Conservation (phyloP, 2,888 invertebrate species). For the Drosophila mulleri region DNA sequence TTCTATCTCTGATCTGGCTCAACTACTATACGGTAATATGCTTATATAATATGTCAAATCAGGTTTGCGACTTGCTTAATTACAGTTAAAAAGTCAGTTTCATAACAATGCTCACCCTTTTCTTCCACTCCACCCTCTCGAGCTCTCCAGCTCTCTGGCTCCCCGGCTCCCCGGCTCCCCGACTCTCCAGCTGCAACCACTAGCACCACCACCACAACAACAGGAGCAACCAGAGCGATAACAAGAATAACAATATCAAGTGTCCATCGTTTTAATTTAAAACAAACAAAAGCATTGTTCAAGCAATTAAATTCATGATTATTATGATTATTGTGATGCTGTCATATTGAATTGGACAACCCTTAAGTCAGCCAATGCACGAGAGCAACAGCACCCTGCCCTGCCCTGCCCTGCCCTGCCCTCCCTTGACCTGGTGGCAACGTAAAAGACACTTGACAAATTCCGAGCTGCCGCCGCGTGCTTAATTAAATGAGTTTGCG, state of each 20-base stretch:
- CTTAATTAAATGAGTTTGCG: slow-evolving; percentile 79
- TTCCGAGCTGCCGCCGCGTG: slow-evolving; percentile 66
- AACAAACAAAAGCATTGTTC: slow-evolving; percentile 68
- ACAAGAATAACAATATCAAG: slow-evolving; percentile 46
- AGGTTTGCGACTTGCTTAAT: background rate
- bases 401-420: background rate
- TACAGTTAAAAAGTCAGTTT: slow-evolving; percentile 15
- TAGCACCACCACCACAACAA: slow-evolving; percentile 18
- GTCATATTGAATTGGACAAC: slow-evolving; percentile 17
- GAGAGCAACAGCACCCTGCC: background rate
- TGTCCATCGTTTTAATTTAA: slow-evolving; percentile 67
- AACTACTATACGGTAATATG: background rate
- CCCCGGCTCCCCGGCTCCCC: background rate
- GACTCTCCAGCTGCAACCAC: background rate
- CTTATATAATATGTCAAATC: background rate
- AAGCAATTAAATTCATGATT: slow-evolving; percentile 67
- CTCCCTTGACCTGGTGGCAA: too few relatives aligned
- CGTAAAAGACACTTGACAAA: slow-evolving; percentile 69
- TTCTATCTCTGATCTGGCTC: too few relatives aligned
- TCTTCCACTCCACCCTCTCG: background rate
- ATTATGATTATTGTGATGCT: slow-evolving; percentile 57
- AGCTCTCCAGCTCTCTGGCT: background rate
- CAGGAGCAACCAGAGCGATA: slow-evolving; percentile 13
- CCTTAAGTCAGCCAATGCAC: slow-evolving; percentile 15
- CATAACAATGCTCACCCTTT: background rate